These are phyloP conservation scores for Lagopus muta DNA, from an alignment of 2,113 vertebrate species.

Conservation along the genomic window DNA sequence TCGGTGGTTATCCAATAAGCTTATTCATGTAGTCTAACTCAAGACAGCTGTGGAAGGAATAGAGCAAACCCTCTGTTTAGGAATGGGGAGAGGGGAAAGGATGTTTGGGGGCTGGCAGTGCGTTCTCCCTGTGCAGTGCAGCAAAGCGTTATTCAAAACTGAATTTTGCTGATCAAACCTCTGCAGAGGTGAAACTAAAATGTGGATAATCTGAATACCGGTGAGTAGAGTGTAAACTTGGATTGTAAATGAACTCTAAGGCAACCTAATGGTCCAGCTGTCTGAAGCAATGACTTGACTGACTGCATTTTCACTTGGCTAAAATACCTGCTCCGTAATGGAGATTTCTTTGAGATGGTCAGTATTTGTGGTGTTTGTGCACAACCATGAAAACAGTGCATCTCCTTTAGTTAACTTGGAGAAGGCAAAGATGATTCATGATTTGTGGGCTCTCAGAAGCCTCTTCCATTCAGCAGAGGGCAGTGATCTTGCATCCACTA, in stretches of 20 bases:
- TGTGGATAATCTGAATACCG: not conserved
- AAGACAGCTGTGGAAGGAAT: slow-evolving; percentile 62
- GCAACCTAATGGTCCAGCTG: not conserved
- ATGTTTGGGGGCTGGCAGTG: not conserved
- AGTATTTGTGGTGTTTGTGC: not conserved
- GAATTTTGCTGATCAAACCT: not conserved
- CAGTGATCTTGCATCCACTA: not conserved
- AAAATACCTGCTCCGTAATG: not conserved
- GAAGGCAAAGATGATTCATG: not conserved
- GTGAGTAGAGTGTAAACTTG: not conserved
- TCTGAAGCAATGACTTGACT: not conserved
- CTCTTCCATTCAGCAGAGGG: slow-evolving; percentile 43
- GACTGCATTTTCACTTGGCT: not conserved
- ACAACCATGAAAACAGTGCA: not conserved
- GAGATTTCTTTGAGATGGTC: not conserved
- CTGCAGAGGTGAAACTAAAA: not conserved
- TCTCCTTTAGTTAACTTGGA: not conserved
- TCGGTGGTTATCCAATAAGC: slow-evolving; percentile 75
- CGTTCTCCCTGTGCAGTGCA: not conserved
- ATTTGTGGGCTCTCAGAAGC: not conserved
- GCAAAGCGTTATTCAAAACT: not conserved
- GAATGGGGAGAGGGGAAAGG: not conserved
- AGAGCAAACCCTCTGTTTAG: slow-evolving; percentile 8
- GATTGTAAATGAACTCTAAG: not conserved
- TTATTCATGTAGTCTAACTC: slow-evolving; percentile 65